phyloP scores from a whole-genome alignment of 2,113 vertebrate genomes.

The Bolborhynchus lineola region DNA sequence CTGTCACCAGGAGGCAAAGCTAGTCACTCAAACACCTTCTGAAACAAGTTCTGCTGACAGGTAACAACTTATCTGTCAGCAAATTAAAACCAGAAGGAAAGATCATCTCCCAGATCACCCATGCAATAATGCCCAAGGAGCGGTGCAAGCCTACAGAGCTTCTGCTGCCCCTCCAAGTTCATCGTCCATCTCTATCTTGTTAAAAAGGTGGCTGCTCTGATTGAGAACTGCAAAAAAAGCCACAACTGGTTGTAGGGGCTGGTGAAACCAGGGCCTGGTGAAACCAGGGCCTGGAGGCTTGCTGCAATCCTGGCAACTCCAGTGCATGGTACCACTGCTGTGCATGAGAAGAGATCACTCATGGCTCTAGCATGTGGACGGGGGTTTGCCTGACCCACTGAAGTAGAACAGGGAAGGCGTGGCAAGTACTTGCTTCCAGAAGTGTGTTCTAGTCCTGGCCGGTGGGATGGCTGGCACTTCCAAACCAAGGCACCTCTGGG shows the following conservation, averaged over 20 bases:
- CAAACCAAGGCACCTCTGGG: not conserved
- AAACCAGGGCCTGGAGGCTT: not conserved
- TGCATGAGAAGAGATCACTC: not conserved
- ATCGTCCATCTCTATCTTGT: not conserved
- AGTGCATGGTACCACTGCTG: not conserved
- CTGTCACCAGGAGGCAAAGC: not conserved
- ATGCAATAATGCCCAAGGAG: not conserved
- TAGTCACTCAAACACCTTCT: accelerated
- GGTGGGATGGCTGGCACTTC: accelerated
- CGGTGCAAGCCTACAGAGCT: not conserved
- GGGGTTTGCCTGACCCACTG: not conserved
- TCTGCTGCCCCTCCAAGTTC: not conserved
- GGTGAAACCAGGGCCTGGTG: accelerated
- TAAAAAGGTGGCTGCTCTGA: not conserved
- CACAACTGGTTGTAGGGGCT: not conserved
- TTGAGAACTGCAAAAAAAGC: not conserved
- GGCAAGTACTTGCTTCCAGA: not conserved
- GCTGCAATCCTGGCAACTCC: not conserved
- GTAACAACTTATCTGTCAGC: not conserved
- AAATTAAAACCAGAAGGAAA: not conserved
- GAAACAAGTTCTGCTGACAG: not conserved
- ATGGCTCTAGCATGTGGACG: not conserved
- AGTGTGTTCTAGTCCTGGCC: not conserved
- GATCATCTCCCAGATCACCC: not conserved
- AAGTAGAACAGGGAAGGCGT: not conserved